These are phyloP conservation scores for Drosophila pruinosa DNA, from an alignment of 1,140 invertebrate genomes.

Conservation along the genomic window DNA sequence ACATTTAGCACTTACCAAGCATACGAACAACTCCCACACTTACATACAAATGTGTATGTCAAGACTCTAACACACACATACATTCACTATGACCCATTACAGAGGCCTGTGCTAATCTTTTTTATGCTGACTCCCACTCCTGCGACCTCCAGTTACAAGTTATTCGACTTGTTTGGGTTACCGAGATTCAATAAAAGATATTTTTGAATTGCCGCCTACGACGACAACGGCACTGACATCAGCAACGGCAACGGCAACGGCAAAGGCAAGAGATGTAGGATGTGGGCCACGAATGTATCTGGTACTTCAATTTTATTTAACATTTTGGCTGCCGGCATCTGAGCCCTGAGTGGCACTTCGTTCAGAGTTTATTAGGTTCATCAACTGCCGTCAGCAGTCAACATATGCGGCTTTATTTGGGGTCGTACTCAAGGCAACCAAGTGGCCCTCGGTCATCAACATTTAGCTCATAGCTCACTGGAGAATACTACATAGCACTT, in stretches of 20 bases:
- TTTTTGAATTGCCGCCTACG: slow-evolving; percentile 42
- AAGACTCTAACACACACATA: slow-evolving; percentile 19
- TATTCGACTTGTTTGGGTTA: slow-evolving; percentile 41
- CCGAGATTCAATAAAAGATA: slow-evolving; percentile 76
- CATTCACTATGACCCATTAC: slow-evolving; percentile 62
- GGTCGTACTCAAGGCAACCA: slow-evolving; percentile 55
- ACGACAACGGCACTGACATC: not conserved
- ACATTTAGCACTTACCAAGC: not conserved
- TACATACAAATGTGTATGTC: not conserved
- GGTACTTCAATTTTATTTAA: slow-evolving; percentile 75
- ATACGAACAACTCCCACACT: slow-evolving; percentile 13
- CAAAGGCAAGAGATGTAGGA: slow-evolving; percentile 1
- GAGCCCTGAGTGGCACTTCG: slow-evolving; percentile 68
- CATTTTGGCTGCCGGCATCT: slow-evolving; percentile 60
- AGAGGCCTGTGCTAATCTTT: slow-evolving; percentile 61
- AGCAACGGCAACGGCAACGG: not conserved
- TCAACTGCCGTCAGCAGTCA: slow-evolving; percentile 67
- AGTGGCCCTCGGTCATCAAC: slow-evolving; percentile 15
- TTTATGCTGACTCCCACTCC: slow-evolving; percentile 38
- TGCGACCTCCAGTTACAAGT: slow-evolving; percentile 11
- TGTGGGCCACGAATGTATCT: slow-evolving; percentile 27
- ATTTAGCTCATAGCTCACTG: not conserved
- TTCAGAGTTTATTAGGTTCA: slow-evolving; percentile 69
- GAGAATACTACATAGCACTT: not conserved
- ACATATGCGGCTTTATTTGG: slow-evolving; percentile 60